Evolutionary conservation across 2,113 vertebrate genomes (phyloP).

Genomic region (Antidorcas marsupialis): DNA sequence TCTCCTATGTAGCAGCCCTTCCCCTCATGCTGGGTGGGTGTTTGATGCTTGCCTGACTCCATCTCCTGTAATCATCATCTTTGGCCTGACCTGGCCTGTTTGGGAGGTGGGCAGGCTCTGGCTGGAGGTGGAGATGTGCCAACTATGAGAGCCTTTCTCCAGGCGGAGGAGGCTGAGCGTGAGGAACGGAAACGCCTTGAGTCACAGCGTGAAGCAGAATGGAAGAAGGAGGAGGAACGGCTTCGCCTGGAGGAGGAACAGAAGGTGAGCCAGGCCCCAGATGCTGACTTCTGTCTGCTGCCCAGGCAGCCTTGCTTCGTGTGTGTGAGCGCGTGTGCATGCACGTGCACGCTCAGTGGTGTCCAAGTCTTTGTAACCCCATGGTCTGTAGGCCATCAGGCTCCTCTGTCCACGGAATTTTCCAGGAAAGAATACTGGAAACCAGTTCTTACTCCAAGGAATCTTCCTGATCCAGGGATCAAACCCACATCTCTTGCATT

Average conservation of each 20-base stretch:
- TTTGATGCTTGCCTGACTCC: neutral
- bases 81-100: neutral
- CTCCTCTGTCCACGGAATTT: neutral
- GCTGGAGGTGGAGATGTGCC: neutral
- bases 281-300: neutral
- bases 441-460: neutral
- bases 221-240: conserved; percentile 88
- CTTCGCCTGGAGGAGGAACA: conserved; percentile 86
- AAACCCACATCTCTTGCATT: neutral
- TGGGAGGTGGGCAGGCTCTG: neutral
- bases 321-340: neutral
- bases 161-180: conserved; percentile 94
- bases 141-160: neutral
- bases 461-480: neutral
- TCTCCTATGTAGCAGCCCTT: neutral
- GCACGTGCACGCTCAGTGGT: rapidly evolving
- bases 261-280: conserved; percentile 71
- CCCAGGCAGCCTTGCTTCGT: neutral
- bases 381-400: neutral
- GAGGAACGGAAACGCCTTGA: conserved; percentile 92
- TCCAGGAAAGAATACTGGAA: neutral
- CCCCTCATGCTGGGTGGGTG: neutral
- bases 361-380: neutral
- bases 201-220: conserved; percentile 90
- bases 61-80: neutral